Conservation (phyloP, 2,113 vertebrate genomes). For the Athene cunicularia region DNA sequence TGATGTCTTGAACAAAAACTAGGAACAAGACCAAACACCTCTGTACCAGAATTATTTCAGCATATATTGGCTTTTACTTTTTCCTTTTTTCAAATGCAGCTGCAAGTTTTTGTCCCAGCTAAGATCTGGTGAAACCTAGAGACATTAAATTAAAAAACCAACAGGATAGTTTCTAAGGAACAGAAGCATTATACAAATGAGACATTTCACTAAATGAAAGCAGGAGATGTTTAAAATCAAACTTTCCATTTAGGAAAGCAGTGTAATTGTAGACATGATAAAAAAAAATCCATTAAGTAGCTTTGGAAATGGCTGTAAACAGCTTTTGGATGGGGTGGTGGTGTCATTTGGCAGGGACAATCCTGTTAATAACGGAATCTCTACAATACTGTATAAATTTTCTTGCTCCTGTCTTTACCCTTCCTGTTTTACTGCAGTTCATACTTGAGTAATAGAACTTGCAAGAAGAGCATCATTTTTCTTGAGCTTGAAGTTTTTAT, state of each 20-base stretch:
- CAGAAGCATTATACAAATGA: slow-evolving; percentile 58
- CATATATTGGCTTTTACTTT: not conserved
- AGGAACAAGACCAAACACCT: not conserved
- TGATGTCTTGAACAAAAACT: not conserved
- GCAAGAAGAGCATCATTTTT: not conserved
- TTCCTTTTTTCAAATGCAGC: not conserved
- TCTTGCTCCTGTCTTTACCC: not conserved
- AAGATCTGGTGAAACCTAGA: not conserved
- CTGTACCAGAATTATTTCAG: not conserved
- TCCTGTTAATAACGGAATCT: slow-evolving; percentile 17
- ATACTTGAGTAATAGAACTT: not conserved
- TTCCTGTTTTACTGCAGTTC: not conserved
- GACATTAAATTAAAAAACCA: slow-evolving; percentile 32
- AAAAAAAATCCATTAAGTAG: slow-evolving; percentile 43
- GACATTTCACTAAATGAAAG: slow-evolving; percentile 39
- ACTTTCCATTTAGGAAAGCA: slow-evolving; percentile 60
- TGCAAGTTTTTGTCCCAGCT: not conserved
- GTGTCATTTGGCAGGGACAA: not conserved
- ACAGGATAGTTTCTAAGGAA: slow-evolving; percentile 31
- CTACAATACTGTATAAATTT: not conserved
- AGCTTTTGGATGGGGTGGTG: not conserved
- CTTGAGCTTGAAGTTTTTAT: not conserved
- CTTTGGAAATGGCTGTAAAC: slow-evolving; percentile 40
- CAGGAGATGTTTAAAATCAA: slow-evolving; percentile 36
- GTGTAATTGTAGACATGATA: slow-evolving; percentile 46